Evolutionary conservation across 2,113 vertebrate genomes (phyloP).

Genomic region (Brachypteracias leptosomus): DNA sequence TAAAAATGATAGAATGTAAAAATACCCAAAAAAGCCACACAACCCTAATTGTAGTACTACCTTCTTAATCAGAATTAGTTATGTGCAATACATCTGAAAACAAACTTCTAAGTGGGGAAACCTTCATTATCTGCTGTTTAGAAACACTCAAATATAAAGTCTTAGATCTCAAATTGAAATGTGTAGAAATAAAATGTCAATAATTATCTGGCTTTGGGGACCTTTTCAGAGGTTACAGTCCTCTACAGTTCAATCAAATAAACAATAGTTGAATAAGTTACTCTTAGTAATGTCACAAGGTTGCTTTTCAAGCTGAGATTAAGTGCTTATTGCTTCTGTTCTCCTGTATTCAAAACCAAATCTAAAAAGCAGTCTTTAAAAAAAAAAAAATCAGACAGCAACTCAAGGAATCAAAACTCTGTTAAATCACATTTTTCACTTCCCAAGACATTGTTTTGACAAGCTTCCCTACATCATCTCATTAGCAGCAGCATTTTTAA

Average conservation of each 20-base stretch:
- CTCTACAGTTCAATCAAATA: not conserved
- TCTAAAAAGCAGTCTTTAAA: not conserved
- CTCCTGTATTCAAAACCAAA: not conserved
- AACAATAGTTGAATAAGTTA: not conserved
- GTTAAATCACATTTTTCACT: not conserved
- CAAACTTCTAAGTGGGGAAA: not conserved
- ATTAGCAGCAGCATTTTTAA: conserved; percentile 5
- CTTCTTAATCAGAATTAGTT: not conserved
- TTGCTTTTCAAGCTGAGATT: not conserved
- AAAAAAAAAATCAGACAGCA: not conserved
- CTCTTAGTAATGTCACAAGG: not conserved
- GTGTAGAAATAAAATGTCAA: not conserved
- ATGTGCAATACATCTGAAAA: not conserved
- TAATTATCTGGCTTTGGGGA: not conserved
- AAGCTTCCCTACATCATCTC: not conserved
- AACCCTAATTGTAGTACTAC: not conserved
- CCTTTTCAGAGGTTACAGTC: not conserved
- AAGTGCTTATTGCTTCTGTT: not conserved
- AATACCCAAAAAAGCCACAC: not conserved
- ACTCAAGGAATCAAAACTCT: not conserved
- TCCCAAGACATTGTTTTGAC: not conserved
- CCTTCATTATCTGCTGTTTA: not conserved
- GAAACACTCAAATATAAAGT: not conserved
- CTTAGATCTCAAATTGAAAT: not conserved
- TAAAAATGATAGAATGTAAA: not conserved